Evolutionary conservation across 2,113 vertebrate species (phyloP), one percentile per base, ranked within the genome.

Genomic region (Tachysurus fulvidraco): DNA sequence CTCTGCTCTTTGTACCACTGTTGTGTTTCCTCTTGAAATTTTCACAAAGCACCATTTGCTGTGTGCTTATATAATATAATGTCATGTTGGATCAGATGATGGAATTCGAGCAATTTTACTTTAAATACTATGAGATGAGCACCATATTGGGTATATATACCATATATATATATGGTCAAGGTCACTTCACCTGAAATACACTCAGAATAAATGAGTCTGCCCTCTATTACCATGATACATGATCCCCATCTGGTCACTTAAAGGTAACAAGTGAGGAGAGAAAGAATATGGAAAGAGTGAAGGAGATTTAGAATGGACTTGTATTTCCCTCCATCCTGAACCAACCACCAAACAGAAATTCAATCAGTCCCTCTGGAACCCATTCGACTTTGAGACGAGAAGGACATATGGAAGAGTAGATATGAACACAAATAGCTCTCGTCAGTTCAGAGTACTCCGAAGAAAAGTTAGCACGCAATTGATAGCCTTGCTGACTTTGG

Each of bases 361-460:
- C 41, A 82, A 88, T 84, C 88, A 54, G 52, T 73, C 76, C 59
- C 81, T 44, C 50, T 46, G 85, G 76, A 74, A 76, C 11, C 28
- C 55, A 16, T 88, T 67, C 54, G 81, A 87, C 88, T 88, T 89
- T 90, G 81, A 85, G 73, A 86, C 71, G 30, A 19, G 71, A 88
- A 89, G 89, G 85, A 73, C 88, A 69, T 21, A 76, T 73, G 57
- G 64, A 78, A 41, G 80, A 83, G 65, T 62, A 65, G 79, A 60
- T 54, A 84, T 46, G 46, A 73, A 52, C 50, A 73, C 62, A 83
- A 79, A 85, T 77, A 64, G 54, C 30, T 60, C 77, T 5, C 8
- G 64, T 86, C 73, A 79, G 36, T 80, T 84, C 77, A 85, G 23
- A 19, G 30, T 36, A 36, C 44, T 3, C 2, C 21, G 14, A 67